phyloP scores from a whole-genome alignment of 2,888 invertebrate species.

The Spodoptera exigua region DNA sequence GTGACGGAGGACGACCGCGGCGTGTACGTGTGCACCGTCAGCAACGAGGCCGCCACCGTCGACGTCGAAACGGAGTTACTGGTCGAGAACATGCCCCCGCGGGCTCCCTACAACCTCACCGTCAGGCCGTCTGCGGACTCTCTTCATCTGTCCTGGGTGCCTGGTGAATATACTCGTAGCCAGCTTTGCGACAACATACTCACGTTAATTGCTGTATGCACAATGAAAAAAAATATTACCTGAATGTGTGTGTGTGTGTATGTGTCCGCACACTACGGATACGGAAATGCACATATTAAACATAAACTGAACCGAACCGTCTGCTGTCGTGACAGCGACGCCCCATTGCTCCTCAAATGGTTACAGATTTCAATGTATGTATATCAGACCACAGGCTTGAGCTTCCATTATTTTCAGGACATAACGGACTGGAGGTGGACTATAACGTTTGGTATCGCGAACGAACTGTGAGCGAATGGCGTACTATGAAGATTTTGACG shows the following conservation, averaged over 20 bases:
- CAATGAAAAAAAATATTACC: no score
- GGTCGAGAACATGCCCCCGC: constrained; percentile 96
- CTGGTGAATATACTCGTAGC: constrained; percentile 78
- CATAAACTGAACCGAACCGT: no score
- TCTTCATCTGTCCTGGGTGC: constrained; percentile 95
- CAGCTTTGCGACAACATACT: no score
- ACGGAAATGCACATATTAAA: no score
- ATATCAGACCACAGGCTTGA: no score
- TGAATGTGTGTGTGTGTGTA: no score
- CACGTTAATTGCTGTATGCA: no score
- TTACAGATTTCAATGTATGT: no score
- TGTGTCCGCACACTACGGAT: no score
- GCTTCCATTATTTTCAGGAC: constrained; percentile 82
- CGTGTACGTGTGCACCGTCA: constrained; percentile 94
- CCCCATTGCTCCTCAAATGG: no score
- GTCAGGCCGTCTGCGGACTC: constrained; percentile 92
- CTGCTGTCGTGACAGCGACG: no score
- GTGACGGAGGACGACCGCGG: constrained; percentile 96
- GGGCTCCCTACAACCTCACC: constrained; percentile 96
- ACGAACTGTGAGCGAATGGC: constrained; percentile 94
- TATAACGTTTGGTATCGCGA: constrained; percentile 96
- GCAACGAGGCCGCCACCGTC: constrained; percentile 96
- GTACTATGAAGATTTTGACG: constrained; percentile 93
- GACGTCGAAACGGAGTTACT: constrained; percentile 94
- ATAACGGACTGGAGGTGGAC: constrained; percentile 93